Evolutionary conservation across 1,140 invertebrate genomes (phyloP), one percentile per base, ranked within the genome.

Genomic region (Armadillidium nasatum): DNA sequence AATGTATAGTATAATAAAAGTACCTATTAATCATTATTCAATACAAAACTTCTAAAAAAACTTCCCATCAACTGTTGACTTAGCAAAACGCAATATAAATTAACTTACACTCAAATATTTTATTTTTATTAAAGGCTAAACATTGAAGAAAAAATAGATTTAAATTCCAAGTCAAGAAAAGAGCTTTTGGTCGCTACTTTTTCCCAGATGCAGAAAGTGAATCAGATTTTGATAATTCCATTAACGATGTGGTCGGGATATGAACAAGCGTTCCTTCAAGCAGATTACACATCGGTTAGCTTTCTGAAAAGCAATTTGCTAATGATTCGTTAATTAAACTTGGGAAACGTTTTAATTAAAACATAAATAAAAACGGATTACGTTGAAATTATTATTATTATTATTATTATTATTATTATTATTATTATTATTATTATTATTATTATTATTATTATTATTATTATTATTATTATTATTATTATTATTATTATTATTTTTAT

Each of bases 231-330:
- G 4, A 88, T 99, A 10, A 96, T 98, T 81, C 95, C 96, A 0
- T 90, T 99, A 75, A 98, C 96, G 0, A 86, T 98, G 45, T 99
- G 94, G 90, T 98, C 96, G 82, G 96, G 96, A 69, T 92, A 98
- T 88, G 96, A 98, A 84, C 96, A 99, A 84, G 95, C 94, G 0
- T 98, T 97, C 86, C 93, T 97, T 76, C 91, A 92, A 13, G 94
- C 94, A 66, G 94, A 98, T 82, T 98, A 94, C 83, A 97, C 95
- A 7, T 93, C 93, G 87, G 93, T 94, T 88, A 87, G 74, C 71
- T 0, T 43, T 50, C 33, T 33, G 2, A 33, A 33, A 33, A 3
- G 1, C 1, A 3, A 33, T 33, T 33, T 33, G n/a, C 6, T 33
- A 1, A 33, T 6, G 33, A 33, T 33, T 33, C 6, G 33, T 6